Evolutionary conservation across 2,113 vertebrate genomes (phyloP), one percentile per base, ranked within the genome.

Genomic region (Eudorcas thomsonii): DNA sequence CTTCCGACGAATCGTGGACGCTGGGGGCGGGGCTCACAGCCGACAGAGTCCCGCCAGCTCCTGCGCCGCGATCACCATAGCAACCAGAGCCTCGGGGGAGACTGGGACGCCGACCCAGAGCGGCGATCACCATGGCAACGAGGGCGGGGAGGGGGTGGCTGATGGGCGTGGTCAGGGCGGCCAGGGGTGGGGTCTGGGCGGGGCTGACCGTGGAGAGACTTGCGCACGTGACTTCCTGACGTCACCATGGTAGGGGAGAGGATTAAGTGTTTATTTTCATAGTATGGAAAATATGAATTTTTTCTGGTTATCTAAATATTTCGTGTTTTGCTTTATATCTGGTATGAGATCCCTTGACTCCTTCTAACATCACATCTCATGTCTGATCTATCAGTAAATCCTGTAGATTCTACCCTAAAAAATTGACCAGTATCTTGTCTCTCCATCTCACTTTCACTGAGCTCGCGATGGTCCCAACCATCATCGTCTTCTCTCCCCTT

Each of bases 101-200:
- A 4, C 0, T 3, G 23, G n/a, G 43, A 43, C 19, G 3, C 8
- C 0, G 21, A 19, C 1, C 0, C 1, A 17, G 19, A 1, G 6
- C 45, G 0, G 54, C 12, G 48, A 30, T 85, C 89, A 74, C 92
- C 95, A 64, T 67, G 92, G 94, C 82, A 90, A 98, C 94, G 14
- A 23, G 57, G 45, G 94, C 39, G 55, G n/a, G 7, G 57, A 5
- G 39, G 62, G 6, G n/a, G 15, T 39, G 39, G 39, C 13, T 6
- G 54, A 2, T 2, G 7, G 21, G 83, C 1, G 9, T 54, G 64
- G 13, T 19, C 80, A 11, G 6, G 5, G 1, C 10, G 15, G n/a
- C 39, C 39, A 3, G 39, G 39, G 39, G 81, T n/a, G n/a, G 36
- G 8, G 60, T 36, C 55, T 52, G 81, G n/a, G 16, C 17, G 43